Base-by-base conservation (phyloP, 1,140 invertebrate species). In the Drosophila chauvacae region DNA sequence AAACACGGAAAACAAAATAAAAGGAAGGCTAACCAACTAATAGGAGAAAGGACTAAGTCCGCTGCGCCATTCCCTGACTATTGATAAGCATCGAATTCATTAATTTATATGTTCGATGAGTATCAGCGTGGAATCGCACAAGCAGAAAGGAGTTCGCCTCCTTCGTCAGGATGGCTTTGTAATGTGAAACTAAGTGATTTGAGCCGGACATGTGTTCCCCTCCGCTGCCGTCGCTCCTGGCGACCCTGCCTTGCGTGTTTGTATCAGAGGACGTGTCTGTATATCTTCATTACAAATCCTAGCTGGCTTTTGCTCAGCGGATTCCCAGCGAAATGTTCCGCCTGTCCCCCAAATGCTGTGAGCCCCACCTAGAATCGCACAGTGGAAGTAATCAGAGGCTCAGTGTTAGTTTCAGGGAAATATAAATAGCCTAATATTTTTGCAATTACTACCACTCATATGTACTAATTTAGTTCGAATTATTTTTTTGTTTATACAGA, bases 61-160 rank as follows among this genome's bases (percentile, higher is more conserved):
- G 60, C 28, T 18, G 63, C 45, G 60, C 58, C 63, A 61, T 59
- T 72, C 66, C 75, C 61, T 33, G 23, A 60, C 72, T 87, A 88
- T 87, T 90, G 84, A 88, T 88, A 88, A 88, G 84, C 85, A 88
- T 88, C 84, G 84, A 90, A 88, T 90, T 88, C 84, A 88, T 88
- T 88, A 88, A 88, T 88, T 88, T 88, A 88, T 88, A 88, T 90
- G 84, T 90, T 88, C 81, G 79, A 81, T 71, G 68, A 57, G 65
- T 74, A 84, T 83, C 84, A 73, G 83, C 77, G 59, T 41, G 57
- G 62, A 77, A 71, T 65, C 61, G 68, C 70, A 53, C 58, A 76
- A 65, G 68, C 73, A 80, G 65, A 68, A 88, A 88, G 85, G 84
- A 88, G 85, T 80, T 77, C 51, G 51, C 44, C 75, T 42, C 28